Conservation (phyloP, 2,797 vertebrate genomes). For the Pyrrhura leucotis region DNA sequence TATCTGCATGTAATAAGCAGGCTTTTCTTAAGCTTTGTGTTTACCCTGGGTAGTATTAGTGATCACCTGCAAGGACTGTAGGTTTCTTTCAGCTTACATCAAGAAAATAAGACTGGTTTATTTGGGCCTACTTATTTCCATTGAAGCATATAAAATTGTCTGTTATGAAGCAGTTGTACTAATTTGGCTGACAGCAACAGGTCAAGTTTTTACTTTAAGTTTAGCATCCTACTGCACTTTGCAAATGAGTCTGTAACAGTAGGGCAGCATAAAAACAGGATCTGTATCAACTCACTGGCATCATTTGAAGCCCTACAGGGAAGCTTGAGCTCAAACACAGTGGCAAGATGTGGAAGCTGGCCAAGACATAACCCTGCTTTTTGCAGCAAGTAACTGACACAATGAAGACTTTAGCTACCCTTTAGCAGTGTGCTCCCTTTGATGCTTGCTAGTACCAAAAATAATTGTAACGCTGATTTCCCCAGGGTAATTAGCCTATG, state of each 20-base stretch:
- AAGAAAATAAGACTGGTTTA: background rate
- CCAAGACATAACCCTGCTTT: background rate
- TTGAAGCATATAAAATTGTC: background rate
- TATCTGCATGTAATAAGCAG: background rate
- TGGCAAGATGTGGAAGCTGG: background rate
- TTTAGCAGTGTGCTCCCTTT: background rate
- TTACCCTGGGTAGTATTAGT: background rate
- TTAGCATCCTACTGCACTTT: background rate
- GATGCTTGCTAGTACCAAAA: constrained; percentile 24
- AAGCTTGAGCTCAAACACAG: background rate
- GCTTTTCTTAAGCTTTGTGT: background rate
- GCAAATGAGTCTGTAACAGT: background rate
- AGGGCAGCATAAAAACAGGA: background rate
- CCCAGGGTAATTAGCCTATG: constrained; percentile 22
- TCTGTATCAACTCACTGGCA: background rate
- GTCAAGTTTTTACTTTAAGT: background rate
- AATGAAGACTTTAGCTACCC: background rate
- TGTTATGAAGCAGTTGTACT: background rate
- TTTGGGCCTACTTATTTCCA: background rate
- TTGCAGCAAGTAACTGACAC: background rate
- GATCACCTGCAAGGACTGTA: background rate
- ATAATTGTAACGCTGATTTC: constrained; percentile 46
- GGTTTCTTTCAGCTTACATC: background rate
- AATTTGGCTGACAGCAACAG: background rate
- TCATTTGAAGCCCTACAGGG: background rate